Base-by-base conservation (phyloP, 2,888 invertebrate genomes). In the Campopleginae sp. region DNA sequence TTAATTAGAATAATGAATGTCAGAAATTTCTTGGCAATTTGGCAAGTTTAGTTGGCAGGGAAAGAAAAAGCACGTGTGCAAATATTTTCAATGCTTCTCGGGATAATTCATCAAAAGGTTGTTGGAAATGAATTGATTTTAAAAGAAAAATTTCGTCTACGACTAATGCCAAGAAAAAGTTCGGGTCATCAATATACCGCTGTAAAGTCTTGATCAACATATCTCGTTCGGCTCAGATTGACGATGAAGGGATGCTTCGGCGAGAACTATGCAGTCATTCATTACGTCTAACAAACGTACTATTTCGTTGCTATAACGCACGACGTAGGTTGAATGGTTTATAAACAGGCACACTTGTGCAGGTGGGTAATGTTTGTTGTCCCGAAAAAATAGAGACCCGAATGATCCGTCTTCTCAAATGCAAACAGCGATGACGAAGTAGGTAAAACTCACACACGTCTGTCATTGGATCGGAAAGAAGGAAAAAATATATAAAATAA, bases 311-410 rank as follows among this genome's bases (percentile, higher is more conserved):
- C 5, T 58, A 27, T 3, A 1, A 4, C 2, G n/a, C n/a, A 6
- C 27, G 14, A 58, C 27, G 14, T 12, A 14, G 27, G 27, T 12
- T 12, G 5, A 27, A 58, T 27, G 23, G 12, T 27, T 58, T 27
- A 27, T 14, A 8, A 27, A 23, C 27, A 27, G 14, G 27, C 14
- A 27, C 58, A 58, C 27, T 27, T 58, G 58, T 23, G 27, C 58
- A 58, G 58, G 23, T 58, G 58, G 58, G 23, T 58, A 17, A 58
- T 58, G 58, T 58, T 58, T 58, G 58, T 58, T 14, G 23, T 58
- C 1, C 14, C 27, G 27, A 23, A 23, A 27, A 27, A 58, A 27
- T 58, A 58, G 58, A 58, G 27, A 12, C 46, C 14, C 27, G 14
- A 58, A 58, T 58, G 4, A 23, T 58, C 27, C 27, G 58, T 27